Evolutionary conservation across 2,113 vertebrate genomes (phyloP), one percentile per base, ranked within the genome.

Genomic region (Neotragus pygmaeus): DNA sequence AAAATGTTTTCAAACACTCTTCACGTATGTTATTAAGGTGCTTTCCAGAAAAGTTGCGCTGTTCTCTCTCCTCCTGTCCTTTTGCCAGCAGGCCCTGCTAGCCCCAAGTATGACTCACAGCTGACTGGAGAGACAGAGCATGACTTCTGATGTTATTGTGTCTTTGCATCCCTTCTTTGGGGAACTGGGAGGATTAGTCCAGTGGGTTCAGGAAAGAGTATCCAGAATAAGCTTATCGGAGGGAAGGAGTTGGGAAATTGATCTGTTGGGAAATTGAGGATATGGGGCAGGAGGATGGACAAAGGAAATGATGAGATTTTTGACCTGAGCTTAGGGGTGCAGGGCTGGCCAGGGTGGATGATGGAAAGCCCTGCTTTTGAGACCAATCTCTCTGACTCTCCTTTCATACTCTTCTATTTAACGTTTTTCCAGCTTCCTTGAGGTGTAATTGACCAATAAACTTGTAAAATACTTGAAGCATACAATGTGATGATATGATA

Each of bases 391-490:
- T 94, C 21, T 43, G 14, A n/a, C 8, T 36, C 78, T 2, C 0
- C 13, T 15, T 51, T 51, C 39, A 58, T 45, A 2, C 27, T 78
- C 33, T 70, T 80, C 51, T 49, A 17, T 15, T 47, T 58, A 81
- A 23, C 25, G 4, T 62, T 78, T 94, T 55, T 30, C 28, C 43
- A 58, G 33, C 33, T 83, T 49, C 47, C 23, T 51, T n/a, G 43
- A 84, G 53, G 78, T 90, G 6, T 51, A n/a, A 51, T 8, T 60
- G 77, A 58, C 33, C 64, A 90, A 60, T 49, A 53, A 83, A 94
- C 43, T 33, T 30, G 47, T 62, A 17, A 90, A 81, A 30, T 57
- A 55, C 19, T 81, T 43, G 36, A 57, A 66, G 51, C 21, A 13
- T 77, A 4, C 45, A 60, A 21, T 2, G 19, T 53, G 80, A 73